Percentiles rank a stretch among this genome's conserved stretches.
Conservation (phyloP, 2,113 vertebrate genomes). For the Lontra canadensis region DNA sequence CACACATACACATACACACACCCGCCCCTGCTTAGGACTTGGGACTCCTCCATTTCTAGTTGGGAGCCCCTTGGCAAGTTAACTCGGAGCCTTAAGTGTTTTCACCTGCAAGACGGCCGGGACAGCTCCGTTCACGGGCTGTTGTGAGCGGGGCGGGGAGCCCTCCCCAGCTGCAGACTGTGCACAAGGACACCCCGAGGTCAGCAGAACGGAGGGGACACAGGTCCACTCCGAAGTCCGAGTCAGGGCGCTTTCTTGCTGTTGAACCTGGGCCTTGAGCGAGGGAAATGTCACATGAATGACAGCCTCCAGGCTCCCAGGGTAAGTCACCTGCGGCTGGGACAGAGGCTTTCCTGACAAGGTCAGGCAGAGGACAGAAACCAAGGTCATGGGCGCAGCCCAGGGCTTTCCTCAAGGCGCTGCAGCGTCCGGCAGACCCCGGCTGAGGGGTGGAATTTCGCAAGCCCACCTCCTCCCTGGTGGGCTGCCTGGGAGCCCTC, state of each 20-base stretch:
- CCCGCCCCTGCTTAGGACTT: too few relatives aligned
- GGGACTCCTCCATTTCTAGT: background rate
- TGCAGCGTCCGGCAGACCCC: accelerated
- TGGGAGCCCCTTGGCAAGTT: background rate
- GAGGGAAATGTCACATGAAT: accelerated
- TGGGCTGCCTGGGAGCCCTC: too few relatives aligned
- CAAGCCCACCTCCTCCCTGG: background rate
- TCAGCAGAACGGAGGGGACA: background rate
- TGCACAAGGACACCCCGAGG: background rate
- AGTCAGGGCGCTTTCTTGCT: too few relatives aligned
- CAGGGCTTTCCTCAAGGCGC: background rate
- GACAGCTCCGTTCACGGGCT: background rate
- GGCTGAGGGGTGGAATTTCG: background rate
- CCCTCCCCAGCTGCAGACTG: background rate
- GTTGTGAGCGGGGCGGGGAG: accelerated
- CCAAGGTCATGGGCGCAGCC: background rate
- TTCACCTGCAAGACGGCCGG: background rate
- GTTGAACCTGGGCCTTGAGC: background rate
- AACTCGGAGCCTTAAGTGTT: accelerated
- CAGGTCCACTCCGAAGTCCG: background rate
- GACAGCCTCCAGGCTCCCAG: background rate
- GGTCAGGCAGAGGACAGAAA: background rate
- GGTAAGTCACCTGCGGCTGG: accelerated
- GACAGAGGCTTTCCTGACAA: background rate
- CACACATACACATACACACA: too few relatives aligned